Evolutionary conservation across 2,888 invertebrate species (phyloP), one percentile per base, ranked within the genome.

Genomic region (Drosophila meridiana): DNA sequence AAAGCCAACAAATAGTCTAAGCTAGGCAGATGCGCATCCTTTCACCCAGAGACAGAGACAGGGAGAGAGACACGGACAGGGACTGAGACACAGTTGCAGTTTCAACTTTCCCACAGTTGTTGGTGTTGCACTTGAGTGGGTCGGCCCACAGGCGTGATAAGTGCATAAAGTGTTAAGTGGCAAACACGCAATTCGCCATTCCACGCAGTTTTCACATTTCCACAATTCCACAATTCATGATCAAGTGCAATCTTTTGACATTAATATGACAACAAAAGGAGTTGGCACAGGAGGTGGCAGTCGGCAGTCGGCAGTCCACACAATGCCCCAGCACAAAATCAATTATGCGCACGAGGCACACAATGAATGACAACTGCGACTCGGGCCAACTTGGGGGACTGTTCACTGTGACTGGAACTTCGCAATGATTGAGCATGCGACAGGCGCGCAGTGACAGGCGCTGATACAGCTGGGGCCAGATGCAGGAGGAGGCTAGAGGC

Each of bases 241-340:
- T 88, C 87, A 88, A 88, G 87, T 88, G 87, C 84, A 89, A 88
- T 89, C 77, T 89, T 86, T 82, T 89, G 89, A 89, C 87, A 88
- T 88, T 89, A 88, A 89, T 88, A 88, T 89, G 87, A 88, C 89
- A 89, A 87, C 85, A 82, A 74, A 83, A 86, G 83, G 61, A 71
- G 82, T 48, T 71, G 58, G 63, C 73, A 30, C 36, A 63, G 50
- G 34, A 63, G 65, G 73, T 66, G 43, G 40, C n/a, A 47, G 56
- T 43, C n/a, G 56, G 26, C 34, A 32, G 34, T 36, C 36, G 38
- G 28, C 4, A 58, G 55, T 34, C 34, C 47, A 63, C 65, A 55
- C 56, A 75, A 59, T 55, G 61, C 66, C 40, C 67, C 57, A 60
- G 69, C 66, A 60, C n/a, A 73, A 82, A 82, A 84, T 86, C 85